phyloP scores from a whole-genome alignment of 1,140 invertebrate genomes.

The Stegodyphus mimosarum region DNA sequence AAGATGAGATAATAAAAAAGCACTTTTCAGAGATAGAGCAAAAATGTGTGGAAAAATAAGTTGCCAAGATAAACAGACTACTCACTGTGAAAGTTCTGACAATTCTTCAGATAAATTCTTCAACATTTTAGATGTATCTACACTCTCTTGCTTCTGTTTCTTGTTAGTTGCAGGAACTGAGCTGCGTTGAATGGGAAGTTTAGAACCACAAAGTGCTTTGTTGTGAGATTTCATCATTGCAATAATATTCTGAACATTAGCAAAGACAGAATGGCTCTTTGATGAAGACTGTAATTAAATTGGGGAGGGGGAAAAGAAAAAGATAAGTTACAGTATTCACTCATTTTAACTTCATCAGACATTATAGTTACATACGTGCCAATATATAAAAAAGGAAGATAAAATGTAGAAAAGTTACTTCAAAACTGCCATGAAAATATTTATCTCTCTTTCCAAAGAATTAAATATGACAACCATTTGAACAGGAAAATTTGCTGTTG shows the following conservation, averaged over 20 bases:
- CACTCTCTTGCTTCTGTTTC: not conserved
- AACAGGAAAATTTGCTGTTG: too few relatives aligned
- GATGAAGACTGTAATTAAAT: slow-evolving; percentile 34
- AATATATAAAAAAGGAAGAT: too few relatives aligned
- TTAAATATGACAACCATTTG: too few relatives aligned
- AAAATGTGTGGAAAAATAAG: not conserved
- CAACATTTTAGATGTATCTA: slow-evolving; percentile 30
- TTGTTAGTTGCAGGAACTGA: not conserved
- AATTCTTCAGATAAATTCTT: slow-evolving; percentile 35
- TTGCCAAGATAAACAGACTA: not conserved
- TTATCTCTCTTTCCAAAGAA: too few relatives aligned
- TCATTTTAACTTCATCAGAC: too few relatives aligned
- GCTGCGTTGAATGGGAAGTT: not conserved
- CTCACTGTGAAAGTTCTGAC: slow-evolving; percentile 17
- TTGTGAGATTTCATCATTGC: slow-evolving; percentile 50
- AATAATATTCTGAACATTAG: slow-evolving; percentile 50
- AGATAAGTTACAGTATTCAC: too few relatives aligned
- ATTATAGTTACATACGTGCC: too few relatives aligned
- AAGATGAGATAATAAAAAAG: too few relatives aligned
- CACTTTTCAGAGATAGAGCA: too few relatives aligned
- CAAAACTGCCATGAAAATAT: too few relatives aligned
- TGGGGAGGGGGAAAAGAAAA: not conserved
- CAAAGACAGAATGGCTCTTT: slow-evolving; percentile 41
- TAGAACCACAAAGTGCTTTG: slow-evolving; percentile 36
- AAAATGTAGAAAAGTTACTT: too few relatives aligned